Conservation (phyloP, 2,113 vertebrate species). For the Muntiacus reevesi region DNA sequence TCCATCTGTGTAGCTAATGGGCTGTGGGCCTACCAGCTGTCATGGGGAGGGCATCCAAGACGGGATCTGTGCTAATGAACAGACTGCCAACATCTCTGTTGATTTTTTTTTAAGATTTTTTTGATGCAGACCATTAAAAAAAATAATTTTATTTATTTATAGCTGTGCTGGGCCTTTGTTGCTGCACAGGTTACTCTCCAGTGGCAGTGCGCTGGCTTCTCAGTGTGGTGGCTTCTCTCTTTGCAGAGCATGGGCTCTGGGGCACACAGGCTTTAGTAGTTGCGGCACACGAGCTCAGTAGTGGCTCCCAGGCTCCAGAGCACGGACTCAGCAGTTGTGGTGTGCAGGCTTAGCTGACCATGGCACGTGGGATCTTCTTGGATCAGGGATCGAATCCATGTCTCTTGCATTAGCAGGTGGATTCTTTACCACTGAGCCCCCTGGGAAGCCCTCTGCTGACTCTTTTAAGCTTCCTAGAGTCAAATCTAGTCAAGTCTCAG, state of each 20-base stretch:
- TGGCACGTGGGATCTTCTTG: not conserved
- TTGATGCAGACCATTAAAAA: not conserved
- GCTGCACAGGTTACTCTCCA: not conserved
- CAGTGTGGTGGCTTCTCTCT: not conserved
- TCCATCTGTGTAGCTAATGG: not conserved
- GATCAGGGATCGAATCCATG: not conserved
- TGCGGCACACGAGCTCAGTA: rapidly evolving
- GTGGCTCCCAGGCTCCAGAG: not conserved
- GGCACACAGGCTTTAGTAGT: not conserved
- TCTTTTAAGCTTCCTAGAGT: not conserved
- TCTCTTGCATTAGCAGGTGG: not conserved
- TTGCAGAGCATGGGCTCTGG: not conserved
- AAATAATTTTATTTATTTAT: not conserved
- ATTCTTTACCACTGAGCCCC: not conserved
- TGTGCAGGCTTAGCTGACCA: not conserved
- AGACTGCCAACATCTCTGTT: no score
- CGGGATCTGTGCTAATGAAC: rapidly evolving
- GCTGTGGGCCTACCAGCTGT: not conserved
- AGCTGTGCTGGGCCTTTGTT: not conserved
- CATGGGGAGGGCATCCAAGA: not conserved
- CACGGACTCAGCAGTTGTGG: not conserved
- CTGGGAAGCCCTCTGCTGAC: not conserved
- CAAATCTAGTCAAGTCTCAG: rapidly evolving
- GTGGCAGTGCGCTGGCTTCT: not conserved
- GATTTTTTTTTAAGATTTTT: not conserved